Conservation (phyloP, 2,113 vertebrate species). For the Rallus limicola region DNA sequence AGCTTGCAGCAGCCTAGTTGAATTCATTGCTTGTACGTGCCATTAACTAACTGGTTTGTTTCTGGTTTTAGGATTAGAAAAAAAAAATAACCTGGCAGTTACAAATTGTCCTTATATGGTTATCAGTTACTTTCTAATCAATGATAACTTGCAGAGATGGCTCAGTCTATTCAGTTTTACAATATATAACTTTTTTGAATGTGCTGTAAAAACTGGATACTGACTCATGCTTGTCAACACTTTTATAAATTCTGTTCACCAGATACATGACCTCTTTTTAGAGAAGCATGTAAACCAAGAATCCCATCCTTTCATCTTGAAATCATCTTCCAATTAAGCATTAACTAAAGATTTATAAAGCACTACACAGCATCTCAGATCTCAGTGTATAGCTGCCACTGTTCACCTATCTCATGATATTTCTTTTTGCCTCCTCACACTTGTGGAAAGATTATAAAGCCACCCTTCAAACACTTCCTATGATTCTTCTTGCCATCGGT, state of each 20-base stretch:
- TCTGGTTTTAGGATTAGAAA: slow-evolving; percentile 9
- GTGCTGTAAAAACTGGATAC: not conserved
- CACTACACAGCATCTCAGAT: not conserved
- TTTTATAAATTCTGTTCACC: not conserved
- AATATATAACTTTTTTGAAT: not conserved
- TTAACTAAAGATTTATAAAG: not conserved
- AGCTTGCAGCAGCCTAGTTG: not conserved
- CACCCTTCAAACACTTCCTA: not conserved
- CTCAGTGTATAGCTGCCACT: not conserved
- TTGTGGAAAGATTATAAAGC: not conserved
- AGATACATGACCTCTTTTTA: not conserved
- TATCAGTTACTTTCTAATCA: not conserved
- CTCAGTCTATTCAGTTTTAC: not conserved
- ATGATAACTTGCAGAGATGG: not conserved
- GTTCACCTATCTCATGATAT: not conserved
- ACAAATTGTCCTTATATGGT: slow-evolving; percentile 39
- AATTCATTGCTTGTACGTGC: slow-evolving; percentile 12
- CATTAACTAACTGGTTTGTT: slow-evolving; percentile 18
- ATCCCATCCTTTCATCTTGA: not conserved
- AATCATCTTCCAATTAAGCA: not conserved
- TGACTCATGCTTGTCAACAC: not conserved
- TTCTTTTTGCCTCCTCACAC: not conserved
- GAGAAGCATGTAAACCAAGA: not conserved
- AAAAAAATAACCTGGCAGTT: slow-evolving; percentile 20
- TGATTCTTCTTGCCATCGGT: not conserved